These are phyloP conservation scores for Cantharis rufa DNA, from an alignment of 2,888 invertebrate genomes.

Conservation along the genomic window DNA sequence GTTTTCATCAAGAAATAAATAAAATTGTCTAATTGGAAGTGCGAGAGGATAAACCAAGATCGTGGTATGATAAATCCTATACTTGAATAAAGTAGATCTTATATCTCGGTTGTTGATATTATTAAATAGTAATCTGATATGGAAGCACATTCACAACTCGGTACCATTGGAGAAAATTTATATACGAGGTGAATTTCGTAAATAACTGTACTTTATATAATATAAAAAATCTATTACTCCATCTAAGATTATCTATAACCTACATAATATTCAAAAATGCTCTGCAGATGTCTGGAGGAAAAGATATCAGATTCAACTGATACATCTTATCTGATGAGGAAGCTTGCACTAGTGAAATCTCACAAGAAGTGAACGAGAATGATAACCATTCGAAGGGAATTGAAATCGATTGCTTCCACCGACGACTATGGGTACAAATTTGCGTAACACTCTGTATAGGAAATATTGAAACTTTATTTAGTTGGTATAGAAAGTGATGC, in stretches of 20 bases:
- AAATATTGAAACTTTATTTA: too few species aligned
- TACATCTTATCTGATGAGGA: not conserved
- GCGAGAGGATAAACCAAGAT: constrained; percentile 25
- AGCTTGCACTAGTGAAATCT: not conserved
- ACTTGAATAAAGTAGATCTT: constrained; percentile 29
- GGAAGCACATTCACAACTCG: not conserved
- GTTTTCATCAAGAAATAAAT: not conserved
- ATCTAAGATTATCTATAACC: not conserved
- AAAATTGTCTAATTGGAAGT: constrained; percentile 10
- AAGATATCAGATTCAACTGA: not conserved
- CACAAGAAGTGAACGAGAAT: too few species aligned
- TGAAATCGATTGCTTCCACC: too few species aligned
- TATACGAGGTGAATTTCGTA: not conserved
- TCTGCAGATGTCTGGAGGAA: not conserved
- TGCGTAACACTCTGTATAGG: not conserved
- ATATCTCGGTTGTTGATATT: constrained; percentile 33
- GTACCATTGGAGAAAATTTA: not conserved
- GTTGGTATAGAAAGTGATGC: too few species aligned
- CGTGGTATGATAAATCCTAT: constrained; percentile 20
- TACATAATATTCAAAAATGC: not conserved
- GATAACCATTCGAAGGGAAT: too few species aligned
- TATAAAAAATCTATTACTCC: too few species aligned
- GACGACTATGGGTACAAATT: too few species aligned
- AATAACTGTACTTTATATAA: not conserved
- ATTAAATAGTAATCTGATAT: constrained; percentile 33